A percentile compares a stretch with the other conserved stretches of the same genome.
phyloP scores from a whole-genome alignment of 2,888 invertebrate species.

The Drosophila lutescens region DNA sequence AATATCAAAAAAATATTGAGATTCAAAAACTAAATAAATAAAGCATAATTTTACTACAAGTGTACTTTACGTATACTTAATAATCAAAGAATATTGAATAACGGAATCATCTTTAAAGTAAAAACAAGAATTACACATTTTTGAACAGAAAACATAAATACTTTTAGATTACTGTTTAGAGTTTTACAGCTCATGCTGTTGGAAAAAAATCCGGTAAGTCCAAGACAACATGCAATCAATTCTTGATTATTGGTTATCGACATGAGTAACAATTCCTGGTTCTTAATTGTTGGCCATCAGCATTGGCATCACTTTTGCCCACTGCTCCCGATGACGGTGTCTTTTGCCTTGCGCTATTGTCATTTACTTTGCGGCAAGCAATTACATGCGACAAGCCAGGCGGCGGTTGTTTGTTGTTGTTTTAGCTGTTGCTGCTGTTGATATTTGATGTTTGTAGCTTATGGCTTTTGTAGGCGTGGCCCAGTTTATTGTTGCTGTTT shows the following conservation, averaged over 20 bases:
- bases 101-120: no score
- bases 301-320: conserved; percentile 20
- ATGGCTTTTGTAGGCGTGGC: conserved; percentile 74
- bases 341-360: conserved; percentile 56
- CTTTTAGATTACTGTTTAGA: no score
- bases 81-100: no score
- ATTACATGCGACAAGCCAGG: conserved; percentile 74
- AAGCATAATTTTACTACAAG: no score
- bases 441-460: conserved; percentile 63
- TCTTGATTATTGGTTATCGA: background rate
- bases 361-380: conserved; percentile 77
- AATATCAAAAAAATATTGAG: no score
- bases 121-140: no score
- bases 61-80: no score
- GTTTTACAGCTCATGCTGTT: no score
- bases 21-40: no score
- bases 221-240: background rate
- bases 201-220: background rate
- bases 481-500: conserved; percentile 59
- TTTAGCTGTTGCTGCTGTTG: conserved; percentile 42
- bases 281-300: background rate
- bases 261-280: background rate
- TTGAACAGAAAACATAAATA: no score
- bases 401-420: conserved; percentile 56
- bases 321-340: conserved; percentile 56